Evolutionary conservation across 2,113 vertebrate species (phyloP).

Genomic region (Chloropsis cyanopogon): DNA sequence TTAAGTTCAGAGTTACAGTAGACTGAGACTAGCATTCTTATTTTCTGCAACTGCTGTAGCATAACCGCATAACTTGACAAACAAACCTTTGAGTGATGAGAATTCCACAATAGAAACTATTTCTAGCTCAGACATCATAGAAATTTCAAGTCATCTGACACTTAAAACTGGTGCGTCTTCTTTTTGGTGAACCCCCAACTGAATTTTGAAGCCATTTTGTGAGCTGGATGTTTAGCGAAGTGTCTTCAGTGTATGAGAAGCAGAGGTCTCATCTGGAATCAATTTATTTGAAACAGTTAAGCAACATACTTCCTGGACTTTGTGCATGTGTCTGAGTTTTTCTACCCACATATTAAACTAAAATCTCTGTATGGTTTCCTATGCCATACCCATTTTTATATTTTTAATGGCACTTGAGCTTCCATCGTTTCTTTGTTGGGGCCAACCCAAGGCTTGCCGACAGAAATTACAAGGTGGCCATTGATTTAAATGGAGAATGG

Average conservation of each 20-base stretch:
- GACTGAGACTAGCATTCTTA: not conserved
- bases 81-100: not conserved
- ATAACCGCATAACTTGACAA: not conserved
- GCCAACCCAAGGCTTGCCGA: not conserved
- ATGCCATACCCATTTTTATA: not conserved
- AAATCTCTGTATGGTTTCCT: not conserved
- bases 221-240: not conserved
- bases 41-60: not conserved
- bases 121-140: not conserved
- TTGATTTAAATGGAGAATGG: not conserved
- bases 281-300: slow-evolving; percentile 37
- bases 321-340: not conserved
- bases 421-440: not conserved
- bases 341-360: not conserved
- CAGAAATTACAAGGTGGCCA: not conserved
- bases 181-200: not conserved
- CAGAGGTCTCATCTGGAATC: slow-evolving; percentile 54
- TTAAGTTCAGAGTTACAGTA: not conserved
- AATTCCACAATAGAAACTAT: not conserved
- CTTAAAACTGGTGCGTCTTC: not conserved
- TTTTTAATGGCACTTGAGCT: not conserved
- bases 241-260: slow-evolving; percentile 26
- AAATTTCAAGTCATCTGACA: slow-evolving; percentile 31
- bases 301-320: not conserved
- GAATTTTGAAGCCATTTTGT: slow-evolving; percentile 5